These are phyloP conservation scores for Drosophila birchii DNA, from an alignment of 2,888 invertebrate genomes.

Conservation along the genomic window DNA sequence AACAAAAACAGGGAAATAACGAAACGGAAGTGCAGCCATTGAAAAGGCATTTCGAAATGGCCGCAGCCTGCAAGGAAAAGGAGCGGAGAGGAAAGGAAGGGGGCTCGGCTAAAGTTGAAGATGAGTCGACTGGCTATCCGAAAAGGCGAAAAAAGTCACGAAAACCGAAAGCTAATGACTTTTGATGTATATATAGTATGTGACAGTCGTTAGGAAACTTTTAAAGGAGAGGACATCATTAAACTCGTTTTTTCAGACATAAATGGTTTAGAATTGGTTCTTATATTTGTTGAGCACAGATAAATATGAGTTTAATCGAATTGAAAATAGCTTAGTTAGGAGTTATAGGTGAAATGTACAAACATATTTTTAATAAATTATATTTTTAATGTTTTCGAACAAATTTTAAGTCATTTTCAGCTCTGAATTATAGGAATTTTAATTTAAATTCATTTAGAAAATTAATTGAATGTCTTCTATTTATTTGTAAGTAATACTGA, in stretches of 20 bases:
- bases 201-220: conserved; percentile 11
- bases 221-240: neutral
- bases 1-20: conserved; percentile 27
- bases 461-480: too few species aligned
- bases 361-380: too few species aligned
- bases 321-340: neutral
- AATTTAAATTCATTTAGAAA: too few species aligned
- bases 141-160: conserved; percentile 49
- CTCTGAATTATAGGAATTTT: neutral
- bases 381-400: too few species aligned
- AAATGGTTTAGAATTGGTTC: neutral
- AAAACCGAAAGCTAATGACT: conserved; percentile 56
- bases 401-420: neutral
- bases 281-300: neutral
- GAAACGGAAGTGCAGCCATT: conserved; percentile 71
- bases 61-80: conserved; percentile 57
- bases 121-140: conserved; percentile 38
- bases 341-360: neutral
- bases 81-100: neutral
- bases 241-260: neutral
- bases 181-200: conserved; percentile 19
- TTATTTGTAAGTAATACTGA: neutral
- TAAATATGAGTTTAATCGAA: neutral
- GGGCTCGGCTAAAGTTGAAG: conserved; percentile 17
- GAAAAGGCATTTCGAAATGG: conserved; percentile 74